phyloP scores from a whole-genome alignment of 2,797 vertebrate genomes.

The Echeneis naucrates region DNA sequence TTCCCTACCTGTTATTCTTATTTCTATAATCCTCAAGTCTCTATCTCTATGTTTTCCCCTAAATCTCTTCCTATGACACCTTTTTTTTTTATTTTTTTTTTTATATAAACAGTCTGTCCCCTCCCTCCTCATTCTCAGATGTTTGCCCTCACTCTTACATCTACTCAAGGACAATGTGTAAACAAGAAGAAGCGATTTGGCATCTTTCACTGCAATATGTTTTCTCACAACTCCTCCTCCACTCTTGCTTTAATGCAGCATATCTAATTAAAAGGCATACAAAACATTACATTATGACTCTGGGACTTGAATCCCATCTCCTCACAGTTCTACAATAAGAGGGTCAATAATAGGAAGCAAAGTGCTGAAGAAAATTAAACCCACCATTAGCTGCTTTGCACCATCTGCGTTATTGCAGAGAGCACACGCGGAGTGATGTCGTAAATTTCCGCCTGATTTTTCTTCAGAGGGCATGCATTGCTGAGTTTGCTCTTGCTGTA shows the following conservation, averaged over 20 bases:
- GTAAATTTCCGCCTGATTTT: conserved; percentile 60
- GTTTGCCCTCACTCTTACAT: conserved; percentile 27
- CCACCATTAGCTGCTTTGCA: conserved; percentile 72
- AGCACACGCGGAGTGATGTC: conserved; percentile 51
- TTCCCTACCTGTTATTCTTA: conserved; percentile 40
- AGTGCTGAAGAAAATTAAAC: conserved; percentile 69
- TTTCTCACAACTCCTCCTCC: conserved; percentile 35
- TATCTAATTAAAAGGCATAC: conserved; percentile 74
- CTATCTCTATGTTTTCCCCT: conserved; percentile 21
- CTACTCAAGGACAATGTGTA: conserved; percentile 49
- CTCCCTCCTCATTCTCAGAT: conserved; percentile 22
- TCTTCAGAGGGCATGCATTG: conserved; percentile 47
- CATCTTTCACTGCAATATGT: conserved; percentile 28
- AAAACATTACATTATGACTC: conserved; percentile 64
- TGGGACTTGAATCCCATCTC: conserved; percentile 54
- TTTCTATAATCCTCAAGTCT: conserved; percentile 62
- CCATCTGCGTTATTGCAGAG: conserved; percentile 74
- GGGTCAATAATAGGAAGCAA: conserved; percentile 77
- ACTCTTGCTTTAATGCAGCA: conserved; percentile 45
- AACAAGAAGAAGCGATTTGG: conserved; percentile 49
- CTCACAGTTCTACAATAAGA: conserved; percentile 63
- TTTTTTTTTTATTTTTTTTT: conserved; percentile 1
- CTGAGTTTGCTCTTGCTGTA: conserved; percentile 59
- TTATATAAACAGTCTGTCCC: conserved; percentile 18
- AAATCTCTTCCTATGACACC: conserved; percentile 8